These are phyloP conservation scores for Dreissena rostriformis DNA, from an alignment of 1,140 invertebrate genomes.

Conservation along the genomic window DNA sequence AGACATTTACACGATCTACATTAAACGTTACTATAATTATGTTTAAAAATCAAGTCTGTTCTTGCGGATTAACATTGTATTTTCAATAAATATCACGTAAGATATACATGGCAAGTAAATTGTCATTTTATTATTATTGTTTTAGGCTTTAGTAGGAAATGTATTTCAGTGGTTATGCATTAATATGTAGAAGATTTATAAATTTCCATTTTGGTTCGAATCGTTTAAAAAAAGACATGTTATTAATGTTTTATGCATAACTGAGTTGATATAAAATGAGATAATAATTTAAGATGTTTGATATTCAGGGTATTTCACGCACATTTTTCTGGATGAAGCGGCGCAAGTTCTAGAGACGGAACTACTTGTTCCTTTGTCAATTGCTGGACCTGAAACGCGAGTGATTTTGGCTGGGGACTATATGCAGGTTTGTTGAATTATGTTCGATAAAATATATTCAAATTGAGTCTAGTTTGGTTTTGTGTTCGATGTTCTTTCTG, in stretches of 20 bases:
- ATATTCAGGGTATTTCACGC: background rate
- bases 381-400: background rate
- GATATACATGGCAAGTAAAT: too few relatives aligned
- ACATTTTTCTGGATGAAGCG: conserved; percentile 4
- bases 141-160: too few relatives aligned
- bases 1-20: too few relatives aligned
- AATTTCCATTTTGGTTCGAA: background rate
- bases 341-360: background rate
- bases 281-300: background rate
- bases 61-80: too few relatives aligned
- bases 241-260: background rate
- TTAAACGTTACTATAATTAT: too few relatives aligned
- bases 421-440: background rate
- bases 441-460: background rate
- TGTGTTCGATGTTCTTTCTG: background rate
- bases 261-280: background rate
- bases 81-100: too few relatives aligned
- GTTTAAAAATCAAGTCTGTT: too few relatives aligned
- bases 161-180: background rate
- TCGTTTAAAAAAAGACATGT: background rate
- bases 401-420: background rate
- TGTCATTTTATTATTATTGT: too few relatives aligned
- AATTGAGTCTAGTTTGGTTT: background rate
- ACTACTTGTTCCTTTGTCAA: background rate
- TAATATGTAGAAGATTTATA: background rate